These are phyloP conservation scores for Eupithecia inturbata DNA, from an alignment of 2,888 invertebrate genomes.

Conservation along the genomic window DNA sequence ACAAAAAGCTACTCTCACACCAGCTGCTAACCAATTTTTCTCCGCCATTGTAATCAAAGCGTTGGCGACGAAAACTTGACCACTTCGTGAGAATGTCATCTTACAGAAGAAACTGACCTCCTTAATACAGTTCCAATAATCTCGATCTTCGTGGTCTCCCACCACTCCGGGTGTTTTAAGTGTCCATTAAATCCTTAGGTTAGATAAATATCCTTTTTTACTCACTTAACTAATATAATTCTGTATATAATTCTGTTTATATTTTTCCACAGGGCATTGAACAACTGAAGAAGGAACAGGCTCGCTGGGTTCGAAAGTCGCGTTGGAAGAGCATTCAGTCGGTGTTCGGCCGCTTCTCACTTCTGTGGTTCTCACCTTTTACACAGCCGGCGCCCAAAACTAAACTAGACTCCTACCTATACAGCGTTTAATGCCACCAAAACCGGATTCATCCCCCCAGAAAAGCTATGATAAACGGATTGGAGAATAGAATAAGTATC, in stretches of 20 bases:
- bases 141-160: no score
- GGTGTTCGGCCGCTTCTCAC: slow-evolving; percentile 97
- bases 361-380: slow-evolving; percentile 98
- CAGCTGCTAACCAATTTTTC: no score
- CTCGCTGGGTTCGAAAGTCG: slow-evolving; percentile 95
- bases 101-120: no score
- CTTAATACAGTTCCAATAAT: no score
- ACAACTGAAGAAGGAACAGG: slow-evolving; percentile 97
- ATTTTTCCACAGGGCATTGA: slow-evolving; percentile 92
- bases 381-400: slow-evolving; percentile 91
- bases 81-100: no score
- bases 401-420: slow-evolving; percentile 91
- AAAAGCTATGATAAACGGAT: not conserved
- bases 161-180: no score
- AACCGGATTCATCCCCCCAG: not conserved
- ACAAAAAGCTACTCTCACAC: no score
- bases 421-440: slow-evolving; percentile 88
- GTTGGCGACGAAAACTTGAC: no score
- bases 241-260: not conserved
- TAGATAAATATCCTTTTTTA: not conserved
- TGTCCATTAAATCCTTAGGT: not conserved
- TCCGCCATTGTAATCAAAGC: no score
- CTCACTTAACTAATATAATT: not conserved
- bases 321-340: slow-evolving; percentile 97
- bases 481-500: not conserved